phyloP scores from a whole-genome alignment of 2,888 invertebrate genomes.

The Diarsia dahlii region DNA sequence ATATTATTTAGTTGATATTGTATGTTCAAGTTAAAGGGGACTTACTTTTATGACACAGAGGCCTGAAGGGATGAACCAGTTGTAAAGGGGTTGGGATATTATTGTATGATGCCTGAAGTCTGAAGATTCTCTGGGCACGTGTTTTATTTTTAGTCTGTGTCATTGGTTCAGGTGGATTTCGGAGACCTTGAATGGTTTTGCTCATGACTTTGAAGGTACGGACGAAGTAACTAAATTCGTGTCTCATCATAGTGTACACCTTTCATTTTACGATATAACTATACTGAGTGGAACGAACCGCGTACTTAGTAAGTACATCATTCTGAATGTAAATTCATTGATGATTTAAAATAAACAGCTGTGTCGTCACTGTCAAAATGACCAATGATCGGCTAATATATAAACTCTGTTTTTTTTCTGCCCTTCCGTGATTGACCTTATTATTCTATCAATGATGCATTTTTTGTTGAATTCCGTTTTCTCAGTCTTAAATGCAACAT shows the following conservation, averaged over 20 bases:
- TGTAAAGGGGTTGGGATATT: slow-evolving; percentile 16
- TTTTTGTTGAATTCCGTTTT: too few relatives aligned
- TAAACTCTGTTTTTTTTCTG: too few relatives aligned
- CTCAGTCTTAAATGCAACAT: too few relatives aligned
- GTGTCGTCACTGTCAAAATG: too few relatives aligned
- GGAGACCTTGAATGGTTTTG: slow-evolving; percentile 10
- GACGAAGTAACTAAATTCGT: background rate
- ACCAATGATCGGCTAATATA: too few relatives aligned
- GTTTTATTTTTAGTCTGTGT: slow-evolving; percentile 22
- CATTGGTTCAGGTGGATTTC: slow-evolving; percentile 15
- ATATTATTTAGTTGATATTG: slow-evolving; percentile 51
- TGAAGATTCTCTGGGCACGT: slow-evolving; percentile 34
- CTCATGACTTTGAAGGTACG: background rate
- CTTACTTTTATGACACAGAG: slow-evolving; percentile 37
- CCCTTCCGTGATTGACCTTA: too few relatives aligned
- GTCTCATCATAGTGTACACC: background rate
- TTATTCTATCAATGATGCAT: too few relatives aligned
- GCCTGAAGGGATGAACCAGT: slow-evolving; percentile 17
- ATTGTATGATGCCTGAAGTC: background rate
- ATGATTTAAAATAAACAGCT: too few relatives aligned
- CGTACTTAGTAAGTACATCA: too few relatives aligned
- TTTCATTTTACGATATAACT: background rate
- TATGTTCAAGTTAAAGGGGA: slow-evolving; percentile 44
- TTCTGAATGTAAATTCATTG: too few relatives aligned
- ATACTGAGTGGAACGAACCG: too few relatives aligned